These are phyloP conservation scores for Gorsachius goisagi DNA, from an alignment of 2,113 vertebrate genomes.

Conservation along the genomic window DNA sequence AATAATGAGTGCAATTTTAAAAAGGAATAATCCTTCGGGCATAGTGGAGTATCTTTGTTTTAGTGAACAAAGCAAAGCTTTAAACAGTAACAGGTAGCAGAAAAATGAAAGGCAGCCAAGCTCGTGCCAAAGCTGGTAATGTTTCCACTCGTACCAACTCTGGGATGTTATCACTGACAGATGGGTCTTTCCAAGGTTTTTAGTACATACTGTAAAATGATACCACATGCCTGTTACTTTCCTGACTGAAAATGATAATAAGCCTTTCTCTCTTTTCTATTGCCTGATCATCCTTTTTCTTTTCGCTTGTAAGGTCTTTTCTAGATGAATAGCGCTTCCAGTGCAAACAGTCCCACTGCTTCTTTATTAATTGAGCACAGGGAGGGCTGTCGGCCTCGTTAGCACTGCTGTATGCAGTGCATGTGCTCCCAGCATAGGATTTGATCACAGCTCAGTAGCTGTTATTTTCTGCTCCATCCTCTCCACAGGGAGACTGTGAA, in stretches of 20 bases:
- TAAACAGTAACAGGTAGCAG: neutral
- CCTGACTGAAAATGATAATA: neutral
- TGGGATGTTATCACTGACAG: neutral
- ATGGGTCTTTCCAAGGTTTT: neutral
- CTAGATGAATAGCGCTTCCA: neutral
- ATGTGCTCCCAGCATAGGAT: neutral
- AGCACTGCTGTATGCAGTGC: neutral
- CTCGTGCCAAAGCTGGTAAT: neutral
- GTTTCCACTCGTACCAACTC: neutral
- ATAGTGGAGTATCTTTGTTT: neutral
- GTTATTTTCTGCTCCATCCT: neutral
- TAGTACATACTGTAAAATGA: neutral
- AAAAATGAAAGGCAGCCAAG: neutral
- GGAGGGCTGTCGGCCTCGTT: rapidly evolving
- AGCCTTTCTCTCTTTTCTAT: neutral
- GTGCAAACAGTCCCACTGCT: neutral
- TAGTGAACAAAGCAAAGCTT: constrained; percentile 13
- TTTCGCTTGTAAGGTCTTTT: neutral
- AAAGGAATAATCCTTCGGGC: neutral
- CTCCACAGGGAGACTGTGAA: neutral
- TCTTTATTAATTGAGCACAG: neutral
- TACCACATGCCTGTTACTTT: neutral
- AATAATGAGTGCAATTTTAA: neutral
- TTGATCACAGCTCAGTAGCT: neutral
- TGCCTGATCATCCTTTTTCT: neutral